These are phyloP conservation scores for Solen grandis DNA, from an alignment of 1,140 invertebrate genomes.

Conservation along the genomic window DNA sequence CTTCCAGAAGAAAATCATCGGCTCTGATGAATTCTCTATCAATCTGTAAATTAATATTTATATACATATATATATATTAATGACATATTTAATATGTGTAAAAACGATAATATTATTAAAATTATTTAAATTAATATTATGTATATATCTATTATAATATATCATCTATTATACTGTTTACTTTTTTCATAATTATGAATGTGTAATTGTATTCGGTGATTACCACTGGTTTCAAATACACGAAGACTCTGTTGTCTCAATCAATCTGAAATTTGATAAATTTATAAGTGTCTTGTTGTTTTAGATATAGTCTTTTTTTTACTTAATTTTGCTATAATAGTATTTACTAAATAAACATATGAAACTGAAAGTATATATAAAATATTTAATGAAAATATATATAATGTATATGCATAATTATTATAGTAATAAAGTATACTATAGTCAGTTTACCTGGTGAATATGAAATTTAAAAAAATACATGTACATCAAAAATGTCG, in stretches of 20 bases:
- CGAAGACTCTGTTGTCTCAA: too few species aligned
- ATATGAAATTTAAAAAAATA: neutral
- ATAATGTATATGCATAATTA: too few species aligned
- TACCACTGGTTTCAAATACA: too few species aligned
- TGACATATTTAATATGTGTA: neutral
- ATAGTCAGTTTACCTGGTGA: too few species aligned
- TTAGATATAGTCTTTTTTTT: too few species aligned
- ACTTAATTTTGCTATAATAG: neutral
- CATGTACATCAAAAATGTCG: neutral
- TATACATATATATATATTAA: neutral
- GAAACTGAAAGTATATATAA: neutral
- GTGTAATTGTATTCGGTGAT: neutral
- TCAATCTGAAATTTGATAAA: too few species aligned
- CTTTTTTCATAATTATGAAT: too few species aligned
- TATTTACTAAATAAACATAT: neutral
- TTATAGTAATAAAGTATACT: too few species aligned
- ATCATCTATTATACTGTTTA: neutral
- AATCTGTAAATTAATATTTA: slow-evolving; percentile 1
- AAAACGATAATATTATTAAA: neutral
- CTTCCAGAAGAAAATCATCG: neutral
- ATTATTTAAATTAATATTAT: neutral
- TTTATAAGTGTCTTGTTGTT: too few species aligned
- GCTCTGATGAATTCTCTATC: slow-evolving; percentile 2
- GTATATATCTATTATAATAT: slow-evolving; percentile 1
- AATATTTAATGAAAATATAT: neutral